These are phyloP conservation scores for Hyalella azteca DNA, from an alignment of 2,888 invertebrate genomes.

Conservation along the genomic window DNA sequence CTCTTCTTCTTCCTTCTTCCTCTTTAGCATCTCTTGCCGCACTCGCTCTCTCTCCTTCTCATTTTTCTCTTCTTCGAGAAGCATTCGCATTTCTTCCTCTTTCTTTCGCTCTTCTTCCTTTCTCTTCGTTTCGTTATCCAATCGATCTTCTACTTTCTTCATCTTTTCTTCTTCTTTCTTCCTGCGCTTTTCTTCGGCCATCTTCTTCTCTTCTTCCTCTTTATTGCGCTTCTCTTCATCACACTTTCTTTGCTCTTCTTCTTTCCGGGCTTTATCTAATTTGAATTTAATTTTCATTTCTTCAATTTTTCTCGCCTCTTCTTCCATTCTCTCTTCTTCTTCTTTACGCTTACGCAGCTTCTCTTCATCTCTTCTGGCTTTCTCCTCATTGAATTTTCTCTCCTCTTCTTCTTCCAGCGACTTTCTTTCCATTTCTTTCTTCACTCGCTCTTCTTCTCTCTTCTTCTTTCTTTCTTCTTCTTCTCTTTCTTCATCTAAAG, in stretches of 20 bases:
- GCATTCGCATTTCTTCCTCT: background rate
- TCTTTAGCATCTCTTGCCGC: background rate
- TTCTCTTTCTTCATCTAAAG: background rate
- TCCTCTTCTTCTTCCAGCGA: constrained; percentile 1
- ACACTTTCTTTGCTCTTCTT: constrained; percentile 18
- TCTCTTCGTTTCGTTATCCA: background rate
- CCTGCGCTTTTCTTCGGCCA: background rate
- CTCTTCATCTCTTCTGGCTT: constrained; percentile 3
- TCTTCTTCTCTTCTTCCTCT: constrained; percentile 8
- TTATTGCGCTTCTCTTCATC: background rate
- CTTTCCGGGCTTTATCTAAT: background rate
- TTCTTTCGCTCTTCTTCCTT: constrained; percentile 21
- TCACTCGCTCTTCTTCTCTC: background rate
- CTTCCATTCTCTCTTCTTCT: background rate
- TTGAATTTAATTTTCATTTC: background rate
- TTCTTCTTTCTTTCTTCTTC: constrained; percentile 23
- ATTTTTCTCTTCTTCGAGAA: background rate
- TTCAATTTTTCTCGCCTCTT: background rate
- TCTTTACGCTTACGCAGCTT: background rate
- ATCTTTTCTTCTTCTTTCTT: constrained; percentile 15
- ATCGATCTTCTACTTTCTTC: background rate
- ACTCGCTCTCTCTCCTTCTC: constrained; percentile 20
- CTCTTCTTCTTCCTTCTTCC: constrained; percentile 1
- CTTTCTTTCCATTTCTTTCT: background rate
- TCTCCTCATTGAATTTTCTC: background rate